phyloP scores from a whole-genome alignment of 2,113 vertebrate genomes.

The Malurus melanocephalus region DNA sequence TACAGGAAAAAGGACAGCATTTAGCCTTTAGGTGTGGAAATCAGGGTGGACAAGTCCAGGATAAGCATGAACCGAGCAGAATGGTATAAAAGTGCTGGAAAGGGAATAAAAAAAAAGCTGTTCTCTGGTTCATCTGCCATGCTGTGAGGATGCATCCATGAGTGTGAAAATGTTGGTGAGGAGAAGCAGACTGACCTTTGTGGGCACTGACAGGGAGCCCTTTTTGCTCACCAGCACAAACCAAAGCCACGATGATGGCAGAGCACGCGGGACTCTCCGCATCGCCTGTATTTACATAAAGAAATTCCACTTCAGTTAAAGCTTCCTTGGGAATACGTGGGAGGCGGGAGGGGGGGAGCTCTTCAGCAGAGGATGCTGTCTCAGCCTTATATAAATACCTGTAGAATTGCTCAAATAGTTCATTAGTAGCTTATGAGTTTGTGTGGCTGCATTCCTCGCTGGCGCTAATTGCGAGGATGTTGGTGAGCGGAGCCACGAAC shows the following conservation, averaged over 20 bases:
- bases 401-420: slow-evolving; percentile 48
- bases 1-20: neutral
- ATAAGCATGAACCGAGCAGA: neutral
- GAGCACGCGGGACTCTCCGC: neutral
- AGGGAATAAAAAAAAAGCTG: neutral
- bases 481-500: neutral
- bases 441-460: slow-evolving; percentile 4
- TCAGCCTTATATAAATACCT: slow-evolving; percentile 53
- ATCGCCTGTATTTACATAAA: neutral
- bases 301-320: slow-evolving; percentile 3
- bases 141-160: neutral
- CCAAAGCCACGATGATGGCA: neutral
- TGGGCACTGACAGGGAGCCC: accelerated
- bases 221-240: neutral
- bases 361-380: neutral
- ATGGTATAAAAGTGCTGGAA: neutral
- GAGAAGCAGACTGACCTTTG: neutral
- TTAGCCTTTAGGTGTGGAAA: neutral
- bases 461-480: slow-evolving; percentile 44
- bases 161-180: neutral
- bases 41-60: neutral
- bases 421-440: slow-evolving; percentile 46
- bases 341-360: neutral
- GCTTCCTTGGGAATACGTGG: neutral
- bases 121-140: neutral